Conservation (phyloP, 2,797 vertebrate species). For the Scomberomorus guttatus region DNA sequence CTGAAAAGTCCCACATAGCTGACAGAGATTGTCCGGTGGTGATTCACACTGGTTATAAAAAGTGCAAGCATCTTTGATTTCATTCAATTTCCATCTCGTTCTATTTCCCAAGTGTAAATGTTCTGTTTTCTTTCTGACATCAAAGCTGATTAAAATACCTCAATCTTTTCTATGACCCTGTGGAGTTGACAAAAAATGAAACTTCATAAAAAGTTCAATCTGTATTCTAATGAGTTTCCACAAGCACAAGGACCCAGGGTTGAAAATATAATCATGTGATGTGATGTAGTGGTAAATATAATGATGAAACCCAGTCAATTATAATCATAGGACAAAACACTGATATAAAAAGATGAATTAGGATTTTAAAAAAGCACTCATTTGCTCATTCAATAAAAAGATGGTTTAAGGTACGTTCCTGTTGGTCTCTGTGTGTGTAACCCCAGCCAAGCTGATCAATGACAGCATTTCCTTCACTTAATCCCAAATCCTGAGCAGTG, state of each 20-base stretch:
- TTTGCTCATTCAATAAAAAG: background rate
- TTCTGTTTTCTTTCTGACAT: slow-evolving; percentile 52
- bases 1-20: slow-evolving; percentile 2
- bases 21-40: slow-evolving; percentile 14
- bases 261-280: slow-evolving; percentile 18
- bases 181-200: background rate
- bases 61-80: slow-evolving; percentile 34
- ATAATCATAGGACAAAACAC: background rate
- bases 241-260: background rate
- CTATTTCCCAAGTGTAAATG: slow-evolving; percentile 46
- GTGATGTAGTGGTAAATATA: background rate
- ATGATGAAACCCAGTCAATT: background rate
- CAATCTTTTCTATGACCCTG: slow-evolving; percentile 24
- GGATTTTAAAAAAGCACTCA: background rate
- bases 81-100: slow-evolving; percentile 45
- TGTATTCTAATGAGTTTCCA: slow-evolving; percentile 33
- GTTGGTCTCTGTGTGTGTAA: slow-evolving; percentile 3
- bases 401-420: slow-evolving; percentile 4
- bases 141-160: slow-evolving; percentile 64
- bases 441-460: slow-evolving; percentile 26
- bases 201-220: slow-evolving; percentile 13
- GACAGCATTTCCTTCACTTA: slow-evolving; percentile 20
- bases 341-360: background rate
- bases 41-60: slow-evolving; percentile 46
- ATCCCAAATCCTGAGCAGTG: slow-evolving; percentile 43